Conservation (phyloP, 2,113 vertebrate species). For the Xerus inauris region DNA sequence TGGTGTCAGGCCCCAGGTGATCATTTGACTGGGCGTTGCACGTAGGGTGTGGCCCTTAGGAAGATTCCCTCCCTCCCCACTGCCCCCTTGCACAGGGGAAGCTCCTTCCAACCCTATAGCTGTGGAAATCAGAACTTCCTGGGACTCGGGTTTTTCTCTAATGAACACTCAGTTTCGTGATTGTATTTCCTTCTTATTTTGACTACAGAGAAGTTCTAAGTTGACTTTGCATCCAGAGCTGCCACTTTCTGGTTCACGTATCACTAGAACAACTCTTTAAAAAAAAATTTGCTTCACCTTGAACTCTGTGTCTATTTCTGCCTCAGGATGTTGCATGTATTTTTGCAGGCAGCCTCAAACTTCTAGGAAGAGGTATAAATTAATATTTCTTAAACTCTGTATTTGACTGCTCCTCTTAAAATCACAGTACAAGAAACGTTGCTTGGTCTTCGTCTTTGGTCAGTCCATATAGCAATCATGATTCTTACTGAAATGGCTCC, state of each 20-base stretch:
- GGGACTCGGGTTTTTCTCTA: neutral
- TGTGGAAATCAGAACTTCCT: neutral
- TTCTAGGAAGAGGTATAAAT: conserved; percentile 36
- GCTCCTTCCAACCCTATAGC: neutral
- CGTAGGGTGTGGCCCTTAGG: neutral
- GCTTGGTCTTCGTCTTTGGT: conserved; percentile 45
- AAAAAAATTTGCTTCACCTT: conserved; percentile 2
- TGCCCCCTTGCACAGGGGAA: neutral
- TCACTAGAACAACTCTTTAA: neutral
- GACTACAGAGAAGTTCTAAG: neutral
- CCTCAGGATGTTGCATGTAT: neutral
- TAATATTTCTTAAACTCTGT: conserved; percentile 18
- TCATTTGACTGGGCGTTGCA: neutral
- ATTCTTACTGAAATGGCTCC: conserved; percentile 60
- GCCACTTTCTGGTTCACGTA: neutral
- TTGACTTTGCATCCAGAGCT: neutral
- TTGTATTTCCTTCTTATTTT: conserved; percentile 47
- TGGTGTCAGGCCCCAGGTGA: neutral
- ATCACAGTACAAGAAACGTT: conserved; percentile 36
- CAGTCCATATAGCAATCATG: conserved; percentile 45
- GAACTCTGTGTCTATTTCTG: conserved; percentile 22
- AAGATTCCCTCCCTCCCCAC: neutral
- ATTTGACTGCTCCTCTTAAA: conserved; percentile 28
- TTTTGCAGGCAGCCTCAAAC: conserved; percentile 44
- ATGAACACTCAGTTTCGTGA: neutral